Percentiles rank a stretch among this genome's conserved stretches.
Conservation (phyloP, 2,797 vertebrate genomes). For the Glyptemys insculpta region DNA sequence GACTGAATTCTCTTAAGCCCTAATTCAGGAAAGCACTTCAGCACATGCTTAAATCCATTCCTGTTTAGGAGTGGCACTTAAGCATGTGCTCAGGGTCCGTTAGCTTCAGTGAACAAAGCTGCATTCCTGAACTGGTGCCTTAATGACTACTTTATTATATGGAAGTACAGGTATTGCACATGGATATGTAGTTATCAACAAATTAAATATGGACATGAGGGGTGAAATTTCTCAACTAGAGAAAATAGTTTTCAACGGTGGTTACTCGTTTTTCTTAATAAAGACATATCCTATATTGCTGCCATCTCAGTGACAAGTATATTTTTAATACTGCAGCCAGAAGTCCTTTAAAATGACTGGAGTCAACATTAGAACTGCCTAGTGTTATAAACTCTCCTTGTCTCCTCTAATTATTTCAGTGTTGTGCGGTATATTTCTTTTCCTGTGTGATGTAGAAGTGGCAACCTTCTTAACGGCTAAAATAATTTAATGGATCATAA, state of each 20-base stretch:
- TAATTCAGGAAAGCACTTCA: constrained; percentile 39
- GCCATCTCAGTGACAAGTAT: constrained; percentile 40
- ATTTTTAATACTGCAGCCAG: background rate
- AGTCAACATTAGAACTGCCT: background rate
- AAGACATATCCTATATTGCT: background rate
- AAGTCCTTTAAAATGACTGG: background rate
- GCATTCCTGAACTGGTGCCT: constrained; percentile 56
- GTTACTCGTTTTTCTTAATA: background rate
- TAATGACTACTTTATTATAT: constrained; percentile 12
- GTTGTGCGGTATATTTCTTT: background rate
- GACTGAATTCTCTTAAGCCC: constrained; percentile 1
- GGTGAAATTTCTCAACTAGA: background rate
- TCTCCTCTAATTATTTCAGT: background rate
- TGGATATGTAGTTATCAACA: background rate
- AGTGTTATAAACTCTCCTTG: background rate
- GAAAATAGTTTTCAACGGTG: background rate
- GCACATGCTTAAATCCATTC: constrained; percentile 36
- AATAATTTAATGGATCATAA: background rate
- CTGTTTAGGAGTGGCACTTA: background rate
- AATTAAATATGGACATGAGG: background rate
- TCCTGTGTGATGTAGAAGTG: background rate
- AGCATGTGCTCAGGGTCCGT: constrained; percentile 6
- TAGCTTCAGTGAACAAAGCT: constrained; percentile 31
- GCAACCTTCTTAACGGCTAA: background rate
- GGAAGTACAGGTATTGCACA: background rate